Base-by-base conservation (phyloP, 2,797 vertebrate species). In the Otolemur crassicaudatus region DNA sequence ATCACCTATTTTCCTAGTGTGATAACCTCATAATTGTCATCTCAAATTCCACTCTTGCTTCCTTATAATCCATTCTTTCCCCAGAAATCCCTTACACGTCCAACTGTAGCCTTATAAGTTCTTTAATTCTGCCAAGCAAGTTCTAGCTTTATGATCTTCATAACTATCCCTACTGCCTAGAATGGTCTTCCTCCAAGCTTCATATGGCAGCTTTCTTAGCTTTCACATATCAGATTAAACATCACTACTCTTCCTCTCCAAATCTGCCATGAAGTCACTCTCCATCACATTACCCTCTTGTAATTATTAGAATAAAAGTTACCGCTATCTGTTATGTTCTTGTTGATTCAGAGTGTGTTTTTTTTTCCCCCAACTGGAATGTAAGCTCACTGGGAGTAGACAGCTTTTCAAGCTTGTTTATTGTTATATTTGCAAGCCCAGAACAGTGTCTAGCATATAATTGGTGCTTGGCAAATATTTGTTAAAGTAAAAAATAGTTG, bases 401-500 rank as follows among this genome's bases (percentile, higher is more conserved):
- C 7, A 46, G 20, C 17, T 70, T 49, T 5, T 22, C 25, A 49
- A 1, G 37, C 53, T 67, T 93, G 27, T 77, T 87, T 87, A 69
- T 40, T 82, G 29, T 34, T 91, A 56, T 34, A 34, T 43, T 11
- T 25, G 70, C 29, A 87, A 95, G 34, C 27, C 61, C 73, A 79
- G 40, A 85, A 34, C 17, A 67, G 49, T 79, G 22, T 46, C 23
- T 75, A 61, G 29, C n/a, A 31, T 80, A 88, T 31, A 91, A 61
- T 6, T 34, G 19, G 34, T 46, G 22, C 58, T 94, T 49, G 67
- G 73, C 34, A 95, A 73, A 88, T 92, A 85, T 40, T 72, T 81
- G 56, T 84, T 72, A 77, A 97, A 53, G 43, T 93, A 91, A 49
- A 12, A 95, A 88, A 69, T 79, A 12, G 2, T 43, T 91, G 56